Conservation (phyloP, 2,888 invertebrate species). For the Cheilosia vernalis region DNA sequence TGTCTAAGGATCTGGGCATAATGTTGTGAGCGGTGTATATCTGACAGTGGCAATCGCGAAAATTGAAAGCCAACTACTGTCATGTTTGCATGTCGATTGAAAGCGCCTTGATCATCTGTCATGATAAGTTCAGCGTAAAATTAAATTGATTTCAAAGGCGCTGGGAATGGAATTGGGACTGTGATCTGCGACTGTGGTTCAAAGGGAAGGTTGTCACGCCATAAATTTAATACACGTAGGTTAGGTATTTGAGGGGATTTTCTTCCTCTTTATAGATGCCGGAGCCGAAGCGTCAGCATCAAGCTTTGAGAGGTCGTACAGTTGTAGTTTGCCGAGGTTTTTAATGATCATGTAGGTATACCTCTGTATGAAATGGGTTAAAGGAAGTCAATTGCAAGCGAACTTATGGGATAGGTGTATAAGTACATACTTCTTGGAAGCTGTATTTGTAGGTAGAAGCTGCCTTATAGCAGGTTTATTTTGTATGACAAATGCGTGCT, state of each 20-base stretch:
- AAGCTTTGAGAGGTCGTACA: background rate
- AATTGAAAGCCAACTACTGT: slow-evolving; percentile 71
- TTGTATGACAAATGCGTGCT: too few species aligned
- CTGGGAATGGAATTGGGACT: background rate
- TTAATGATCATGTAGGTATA: too few species aligned
- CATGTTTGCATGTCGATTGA: slow-evolving; percentile 69
- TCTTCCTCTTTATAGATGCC: slow-evolving; percentile 20
- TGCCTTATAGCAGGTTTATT: too few species aligned
- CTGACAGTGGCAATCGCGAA: slow-evolving; percentile 61
- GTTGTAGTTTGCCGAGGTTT: background rate
- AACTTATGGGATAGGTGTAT: too few species aligned
- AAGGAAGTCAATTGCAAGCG: too few species aligned
- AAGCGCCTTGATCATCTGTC: slow-evolving; percentile 63
- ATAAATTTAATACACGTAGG: background rate
- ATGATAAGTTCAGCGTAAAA: slow-evolving; percentile 58
- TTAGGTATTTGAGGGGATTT: slow-evolving; percentile 8
- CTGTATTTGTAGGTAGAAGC: too few species aligned
- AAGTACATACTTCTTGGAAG: too few species aligned
- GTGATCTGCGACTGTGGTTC: background rate
- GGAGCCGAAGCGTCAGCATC: background rate
- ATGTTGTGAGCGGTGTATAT: slow-evolving; percentile 45
- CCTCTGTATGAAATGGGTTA: too few species aligned
- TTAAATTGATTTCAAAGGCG: slow-evolving; percentile 27
- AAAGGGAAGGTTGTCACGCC: slow-evolving; percentile 10
- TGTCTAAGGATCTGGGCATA: slow-evolving; percentile 50